Percentiles rank a stretch among this genome's conserved stretches.
These are phyloP conservation scores for Papilio polyxenes DNA, from an alignment of 1,140 invertebrate species.

Conservation along the genomic window DNA sequence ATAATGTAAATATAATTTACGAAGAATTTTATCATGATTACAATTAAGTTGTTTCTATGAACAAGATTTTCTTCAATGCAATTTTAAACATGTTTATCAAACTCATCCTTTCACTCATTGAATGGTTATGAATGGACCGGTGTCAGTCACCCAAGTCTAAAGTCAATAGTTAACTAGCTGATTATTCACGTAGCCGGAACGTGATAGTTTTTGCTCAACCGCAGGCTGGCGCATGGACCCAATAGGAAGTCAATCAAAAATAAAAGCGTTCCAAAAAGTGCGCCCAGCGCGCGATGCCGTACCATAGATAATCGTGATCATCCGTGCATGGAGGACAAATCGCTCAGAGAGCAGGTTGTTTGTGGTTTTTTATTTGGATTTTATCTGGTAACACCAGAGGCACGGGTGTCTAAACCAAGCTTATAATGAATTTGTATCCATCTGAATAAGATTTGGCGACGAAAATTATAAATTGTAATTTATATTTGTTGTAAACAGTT, in stretches of 20 bases:
- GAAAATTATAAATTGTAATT: not conserved
- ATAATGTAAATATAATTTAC: too few species aligned
- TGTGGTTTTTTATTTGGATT: constrained; percentile 50
- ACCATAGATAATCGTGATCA: constrained; percentile 56
- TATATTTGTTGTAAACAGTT: not conserved
- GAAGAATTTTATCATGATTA: too few species aligned
- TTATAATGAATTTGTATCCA: not conserved
- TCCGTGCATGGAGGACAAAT: constrained; percentile 57
- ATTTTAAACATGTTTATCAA: not conserved
- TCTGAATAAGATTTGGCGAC: not conserved
- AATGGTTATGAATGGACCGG: constrained; percentile 50
- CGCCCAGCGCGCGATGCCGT: constrained; percentile 51
- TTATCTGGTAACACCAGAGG: constrained; percentile 41
- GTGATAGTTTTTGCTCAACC: constrained; percentile 51
- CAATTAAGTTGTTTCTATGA: too few species aligned
- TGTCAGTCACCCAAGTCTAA: constrained; percentile 59
- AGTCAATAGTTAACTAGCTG: constrained; percentile 71
- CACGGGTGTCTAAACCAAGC: constrained; percentile 31
- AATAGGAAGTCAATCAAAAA: constrained; percentile 49
- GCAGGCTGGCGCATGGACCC: constrained; percentile 43
- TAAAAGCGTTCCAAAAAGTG: constrained; percentile 39
- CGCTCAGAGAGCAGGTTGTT: constrained; percentile 54
- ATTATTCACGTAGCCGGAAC: constrained; percentile 66
- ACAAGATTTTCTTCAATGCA: not conserved
- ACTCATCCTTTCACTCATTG: constrained; percentile 41